Evolutionary conservation across 2,888 invertebrate genomes (phyloP).

Genomic region (Drosophila subsilvestris): DNA sequence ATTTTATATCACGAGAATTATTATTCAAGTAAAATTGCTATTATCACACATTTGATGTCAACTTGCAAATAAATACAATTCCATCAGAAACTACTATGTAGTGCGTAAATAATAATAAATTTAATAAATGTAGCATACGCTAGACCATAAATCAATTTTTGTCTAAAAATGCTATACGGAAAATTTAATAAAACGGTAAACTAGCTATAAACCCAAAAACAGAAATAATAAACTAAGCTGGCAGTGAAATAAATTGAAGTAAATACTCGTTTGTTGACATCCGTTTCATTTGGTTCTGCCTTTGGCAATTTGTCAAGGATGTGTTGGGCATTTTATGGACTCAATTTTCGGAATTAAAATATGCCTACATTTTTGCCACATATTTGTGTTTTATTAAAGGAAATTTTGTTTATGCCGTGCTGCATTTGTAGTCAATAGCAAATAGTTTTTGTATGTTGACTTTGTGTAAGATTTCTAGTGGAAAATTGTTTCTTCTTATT

Average conservation of each 20-base stretch:
- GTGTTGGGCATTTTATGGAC: neutral
- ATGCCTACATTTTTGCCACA: neutral
- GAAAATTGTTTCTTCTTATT: neutral
- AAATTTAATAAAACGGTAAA: slow-evolving; percentile 14
- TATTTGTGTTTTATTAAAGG: neutral
- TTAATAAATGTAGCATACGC: neutral
- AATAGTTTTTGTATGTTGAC: slow-evolving; percentile 1
- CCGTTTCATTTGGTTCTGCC: slow-evolving; percentile 1
- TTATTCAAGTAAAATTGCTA: slow-evolving; percentile 4
- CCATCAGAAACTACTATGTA: neutral
- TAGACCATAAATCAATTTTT: slow-evolving; percentile 28
- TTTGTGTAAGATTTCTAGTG: neutral
- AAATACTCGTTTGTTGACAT: slow-evolving; percentile 12
- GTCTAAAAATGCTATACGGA: neutral
- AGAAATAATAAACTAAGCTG: slow-evolving; percentile 7
- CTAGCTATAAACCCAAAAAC: neutral
- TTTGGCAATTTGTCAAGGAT: slow-evolving; percentile 23
- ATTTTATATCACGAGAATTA: slow-evolving; percentile 10
- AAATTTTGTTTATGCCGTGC: neutral
- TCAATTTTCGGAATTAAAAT: slow-evolving; percentile 17
- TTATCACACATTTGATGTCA: slow-evolving; percentile 13
- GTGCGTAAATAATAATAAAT: slow-evolving; percentile 19
- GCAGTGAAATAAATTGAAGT: slow-evolving; percentile 18
- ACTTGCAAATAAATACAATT: slow-evolving; percentile 1
- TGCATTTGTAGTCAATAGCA: neutral